Conservation (phyloP, 2,797 vertebrate species). For the Vespertilio murinus region DNA sequence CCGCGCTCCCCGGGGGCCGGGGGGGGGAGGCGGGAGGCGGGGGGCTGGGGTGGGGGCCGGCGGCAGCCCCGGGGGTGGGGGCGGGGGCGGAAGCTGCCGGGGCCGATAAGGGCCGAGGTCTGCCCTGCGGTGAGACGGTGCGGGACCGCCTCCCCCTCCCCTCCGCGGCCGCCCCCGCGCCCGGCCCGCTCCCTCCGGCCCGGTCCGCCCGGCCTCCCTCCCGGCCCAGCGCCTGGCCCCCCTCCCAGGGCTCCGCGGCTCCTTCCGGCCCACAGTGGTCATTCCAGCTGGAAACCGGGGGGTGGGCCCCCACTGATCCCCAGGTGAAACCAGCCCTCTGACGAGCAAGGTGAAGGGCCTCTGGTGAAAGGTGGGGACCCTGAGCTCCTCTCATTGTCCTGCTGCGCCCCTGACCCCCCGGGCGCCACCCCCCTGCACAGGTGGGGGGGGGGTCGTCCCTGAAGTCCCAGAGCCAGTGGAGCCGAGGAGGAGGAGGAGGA, state of each 20-base stretch:
- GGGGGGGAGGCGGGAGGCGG: conserved; percentile 44
- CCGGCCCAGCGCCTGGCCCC: background rate
- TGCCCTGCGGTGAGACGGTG: conserved; percentile 71
- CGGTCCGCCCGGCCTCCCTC: background rate
- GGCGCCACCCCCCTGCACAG: background rate
- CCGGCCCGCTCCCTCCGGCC: background rate
- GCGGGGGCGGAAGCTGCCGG: conserved; percentile 85
- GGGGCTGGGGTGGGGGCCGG: background rate
- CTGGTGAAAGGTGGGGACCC: background rate
- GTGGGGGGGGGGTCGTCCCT: background rate
- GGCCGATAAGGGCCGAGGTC: conserved; percentile 86
- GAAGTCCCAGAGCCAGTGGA: background rate
- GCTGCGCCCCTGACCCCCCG: background rate
- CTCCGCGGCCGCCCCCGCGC: background rate
- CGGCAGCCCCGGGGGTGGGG: background rate
- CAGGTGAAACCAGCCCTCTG: no score
- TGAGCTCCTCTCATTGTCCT: background rate
- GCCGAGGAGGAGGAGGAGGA: no score
- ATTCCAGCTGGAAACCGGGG: no score
- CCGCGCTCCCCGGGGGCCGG: conserved; percentile 52
- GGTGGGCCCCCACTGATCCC: no score
- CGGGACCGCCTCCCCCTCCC: conserved; percentile 10
- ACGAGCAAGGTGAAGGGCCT: no score
- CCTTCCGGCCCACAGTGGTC: no score
- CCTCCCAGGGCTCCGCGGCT: no score